phyloP scores from a whole-genome alignment of 2,797 vertebrate genomes.

The Oophaga sylvatica region DNA sequence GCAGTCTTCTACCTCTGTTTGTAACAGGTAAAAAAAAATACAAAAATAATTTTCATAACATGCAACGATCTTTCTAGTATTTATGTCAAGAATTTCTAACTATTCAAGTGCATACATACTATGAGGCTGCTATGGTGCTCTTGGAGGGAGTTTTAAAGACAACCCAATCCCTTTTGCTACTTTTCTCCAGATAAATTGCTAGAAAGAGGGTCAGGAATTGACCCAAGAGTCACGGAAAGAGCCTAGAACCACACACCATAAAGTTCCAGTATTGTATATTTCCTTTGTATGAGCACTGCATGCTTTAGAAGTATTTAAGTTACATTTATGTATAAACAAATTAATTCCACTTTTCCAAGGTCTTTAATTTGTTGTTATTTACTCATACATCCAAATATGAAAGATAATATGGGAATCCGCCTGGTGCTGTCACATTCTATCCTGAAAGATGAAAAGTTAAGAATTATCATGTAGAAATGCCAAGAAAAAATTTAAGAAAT shows the following conservation, averaged over 20 bases:
- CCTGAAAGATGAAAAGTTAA: not conserved
- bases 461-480: not conserved
- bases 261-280: not conserved
- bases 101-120: not conserved
- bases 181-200: not conserved
- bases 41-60: constrained; percentile 71
- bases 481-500: not conserved
- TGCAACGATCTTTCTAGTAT: constrained; percentile 50
- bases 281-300: not conserved
- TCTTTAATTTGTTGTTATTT: not conserved
- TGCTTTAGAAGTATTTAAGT: not conserved
- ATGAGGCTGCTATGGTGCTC: not conserved
- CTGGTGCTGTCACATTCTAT: not conserved
- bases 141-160: not conserved
- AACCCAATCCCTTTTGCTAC: not conserved
- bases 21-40: constrained; percentile 61
- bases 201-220: not conserved
- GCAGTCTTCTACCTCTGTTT: constrained; percentile 71
- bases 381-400: not conserved
- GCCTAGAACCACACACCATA: not conserved
- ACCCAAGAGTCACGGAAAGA: not conserved
- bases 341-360: not conserved
- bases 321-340: constrained; percentile 13
- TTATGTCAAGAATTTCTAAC: constrained; percentile 20
- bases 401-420: not conserved